phyloP scores from a whole-genome alignment of 2,888 invertebrate genomes.

The Ommatoiulus sabulosus region DNA sequence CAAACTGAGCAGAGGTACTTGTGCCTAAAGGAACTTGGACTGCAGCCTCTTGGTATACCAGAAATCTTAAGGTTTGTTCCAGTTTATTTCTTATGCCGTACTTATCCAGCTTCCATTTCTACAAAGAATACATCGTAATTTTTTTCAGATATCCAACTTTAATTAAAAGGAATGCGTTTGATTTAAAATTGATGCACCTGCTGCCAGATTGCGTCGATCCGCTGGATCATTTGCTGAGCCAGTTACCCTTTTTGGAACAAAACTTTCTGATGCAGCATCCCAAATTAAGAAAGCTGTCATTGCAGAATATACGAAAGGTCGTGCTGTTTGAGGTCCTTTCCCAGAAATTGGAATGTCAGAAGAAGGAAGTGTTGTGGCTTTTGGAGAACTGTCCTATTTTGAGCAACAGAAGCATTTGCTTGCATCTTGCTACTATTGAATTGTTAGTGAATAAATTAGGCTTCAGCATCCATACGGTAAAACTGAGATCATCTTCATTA shows the following conservation, averaged over 20 bases:
- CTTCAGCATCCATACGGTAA: not conserved
- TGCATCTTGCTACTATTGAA: not conserved
- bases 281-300: not conserved
- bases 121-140: not conserved
- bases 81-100: not conserved
- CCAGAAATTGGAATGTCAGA: not conserved
- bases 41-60: not conserved
- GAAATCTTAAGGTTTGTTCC: slow-evolving; percentile 38
- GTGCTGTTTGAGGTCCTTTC: not conserved
- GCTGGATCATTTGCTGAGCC: slow-evolving; percentile 15
- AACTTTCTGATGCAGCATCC: not conserved
- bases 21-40: slow-evolving; percentile 1
- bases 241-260: not conserved
- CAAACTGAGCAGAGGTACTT: not conserved
- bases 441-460: not conserved
- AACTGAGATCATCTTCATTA: not conserved
- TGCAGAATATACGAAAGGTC: not conserved
- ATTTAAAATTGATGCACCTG: not conserved
- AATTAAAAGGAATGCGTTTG: slow-evolving; percentile 17
- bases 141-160: slow-evolving; percentile 18
- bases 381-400: not conserved
- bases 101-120: not conserved
- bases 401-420: slow-evolving; percentile 10
- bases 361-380: not conserved
- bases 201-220: slow-evolving; percentile 23